Percentiles rank a stretch among this genome's conserved stretches.
phyloP scores from a whole-genome alignment of 2,797 vertebrate species.

The Epinephelus awoara region DNA sequence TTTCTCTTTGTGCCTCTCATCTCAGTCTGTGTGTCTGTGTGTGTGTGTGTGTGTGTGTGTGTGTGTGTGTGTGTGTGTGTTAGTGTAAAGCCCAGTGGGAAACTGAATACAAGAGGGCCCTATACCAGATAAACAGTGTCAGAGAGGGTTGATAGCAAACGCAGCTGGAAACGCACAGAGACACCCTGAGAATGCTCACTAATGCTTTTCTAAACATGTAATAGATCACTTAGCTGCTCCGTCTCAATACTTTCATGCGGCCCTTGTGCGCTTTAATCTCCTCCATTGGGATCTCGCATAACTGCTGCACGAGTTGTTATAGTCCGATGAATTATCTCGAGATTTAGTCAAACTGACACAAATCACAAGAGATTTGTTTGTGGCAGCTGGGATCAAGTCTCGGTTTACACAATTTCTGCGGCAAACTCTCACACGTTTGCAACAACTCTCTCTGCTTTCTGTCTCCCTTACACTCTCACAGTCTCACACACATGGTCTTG shows the following conservation, averaged over 20 bases:
- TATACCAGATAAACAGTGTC: slow-evolving; percentile 77
- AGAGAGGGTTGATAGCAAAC: slow-evolving; percentile 73
- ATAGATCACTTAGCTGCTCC: slow-evolving; percentile 78
- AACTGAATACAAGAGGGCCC: slow-evolving; percentile 62
- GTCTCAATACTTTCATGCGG: slow-evolving; percentile 53
- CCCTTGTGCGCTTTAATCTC: slow-evolving; percentile 47
- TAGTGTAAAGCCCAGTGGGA: slow-evolving; percentile 74
- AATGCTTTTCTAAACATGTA: slow-evolving; percentile 79
- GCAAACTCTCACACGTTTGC: slow-evolving; percentile 12
- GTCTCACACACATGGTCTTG: background rate
- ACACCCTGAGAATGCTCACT: slow-evolving; percentile 75
- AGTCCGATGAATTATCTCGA: slow-evolving; percentile 5
- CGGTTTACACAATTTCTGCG: slow-evolving; percentile 21
- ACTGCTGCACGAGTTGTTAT: slow-evolving; percentile 20
- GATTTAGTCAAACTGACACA: slow-evolving; percentile 16
- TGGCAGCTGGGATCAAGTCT: slow-evolving; percentile 24
- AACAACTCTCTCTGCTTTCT: background rate
- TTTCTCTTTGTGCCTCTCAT: slow-evolving; percentile 69
- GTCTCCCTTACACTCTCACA: background rate
- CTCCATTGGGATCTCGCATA: slow-evolving; percentile 39
- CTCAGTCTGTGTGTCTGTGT: slow-evolving; percentile 42
- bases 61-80: slow-evolving; percentile 50
- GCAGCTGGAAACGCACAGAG: slow-evolving; percentile 75
- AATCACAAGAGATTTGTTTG: slow-evolving; percentile 38
- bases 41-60: slow-evolving; percentile 34